A percentile compares a stretch with the other conserved stretches of the same genome.
phyloP scores from a whole-genome alignment of 2,888 invertebrate genomes.

The Ennomos erosarius region DNA sequence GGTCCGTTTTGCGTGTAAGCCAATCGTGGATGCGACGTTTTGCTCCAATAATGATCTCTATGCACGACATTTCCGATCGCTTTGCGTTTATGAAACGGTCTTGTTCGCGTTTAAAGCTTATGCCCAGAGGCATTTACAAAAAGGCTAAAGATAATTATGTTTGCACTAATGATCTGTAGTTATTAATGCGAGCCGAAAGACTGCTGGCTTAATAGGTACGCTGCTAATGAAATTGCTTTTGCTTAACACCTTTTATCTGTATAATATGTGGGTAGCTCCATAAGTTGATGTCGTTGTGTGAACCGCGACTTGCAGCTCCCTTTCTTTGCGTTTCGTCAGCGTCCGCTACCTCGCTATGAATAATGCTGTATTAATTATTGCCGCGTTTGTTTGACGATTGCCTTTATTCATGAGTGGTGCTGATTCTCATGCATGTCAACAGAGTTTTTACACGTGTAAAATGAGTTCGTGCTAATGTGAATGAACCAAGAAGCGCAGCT shows the following conservation, averaged over 20 bases:
- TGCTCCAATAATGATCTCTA: slow-evolving; percentile 54
- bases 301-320: slow-evolving; percentile 57
- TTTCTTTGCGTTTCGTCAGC: slow-evolving; percentile 66
- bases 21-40: slow-evolving; percentile 63
- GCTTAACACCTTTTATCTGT: slow-evolving; percentile 13
- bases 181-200: slow-evolving; percentile 28
- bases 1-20: slow-evolving; percentile 70
- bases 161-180: slow-evolving; percentile 36
- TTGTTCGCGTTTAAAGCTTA: slow-evolving; percentile 31
- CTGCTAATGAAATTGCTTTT: slow-evolving; percentile 31
- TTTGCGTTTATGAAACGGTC: slow-evolving; percentile 34
- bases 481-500: slow-evolving; percentile 11
- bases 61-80: slow-evolving; percentile 45
- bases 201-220: slow-evolving; percentile 26
- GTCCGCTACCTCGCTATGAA: slow-evolving; percentile 59
- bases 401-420: slow-evolving; percentile 63
- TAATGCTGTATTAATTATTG: slow-evolving; percentile 67
- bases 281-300: slow-evolving; percentile 54
- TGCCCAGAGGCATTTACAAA: slow-evolving; percentile 33
- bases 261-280: slow-evolving; percentile 45
- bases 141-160: slow-evolving; percentile 40
- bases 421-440: slow-evolving; percentile 50
- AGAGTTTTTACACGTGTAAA: slow-evolving; percentile 37
- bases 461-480: slow-evolving; percentile 15
- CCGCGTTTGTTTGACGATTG: slow-evolving; percentile 61